Percentiles rank a stretch among this genome's conserved stretches.
Conservation (phyloP, 2,113 vertebrate genomes). For the rabbit (Oryctolagus cuniculus) region DNA sequence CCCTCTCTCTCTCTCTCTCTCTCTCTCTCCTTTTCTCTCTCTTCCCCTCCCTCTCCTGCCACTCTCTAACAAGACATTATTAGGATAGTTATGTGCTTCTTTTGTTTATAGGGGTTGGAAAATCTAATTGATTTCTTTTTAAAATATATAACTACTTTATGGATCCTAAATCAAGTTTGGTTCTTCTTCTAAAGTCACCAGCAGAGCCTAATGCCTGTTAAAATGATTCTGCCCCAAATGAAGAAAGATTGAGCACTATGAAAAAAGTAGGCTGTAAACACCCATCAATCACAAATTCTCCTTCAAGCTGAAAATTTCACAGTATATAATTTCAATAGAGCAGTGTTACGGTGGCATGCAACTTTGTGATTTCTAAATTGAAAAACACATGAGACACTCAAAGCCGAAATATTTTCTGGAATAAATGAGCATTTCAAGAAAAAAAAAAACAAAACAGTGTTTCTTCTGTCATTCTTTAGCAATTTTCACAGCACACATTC, state of each 20-base stretch:
- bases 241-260: constrained; percentile 44
- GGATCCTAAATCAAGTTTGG: background rate
- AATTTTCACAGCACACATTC: background rate
- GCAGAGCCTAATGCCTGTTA: background rate
- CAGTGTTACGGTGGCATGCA: constrained; percentile 15
- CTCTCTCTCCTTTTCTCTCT: background rate
- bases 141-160: background rate
- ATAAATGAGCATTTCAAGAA: constrained; percentile 37
- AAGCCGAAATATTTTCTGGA: constrained; percentile 36
- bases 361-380: constrained; percentile 55
- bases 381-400: background rate
- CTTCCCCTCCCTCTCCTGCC: background rate
- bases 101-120: background rate
- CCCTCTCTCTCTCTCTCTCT: background rate
- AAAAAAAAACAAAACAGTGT: background rate
- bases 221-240: constrained; percentile 5
- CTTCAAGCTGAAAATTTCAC: constrained; percentile 44
- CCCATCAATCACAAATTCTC: constrained; percentile 57
- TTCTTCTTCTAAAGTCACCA: constrained; percentile 9
- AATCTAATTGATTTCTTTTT: background rate
- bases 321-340: constrained; percentile 51
- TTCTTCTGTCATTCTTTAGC: background rate
- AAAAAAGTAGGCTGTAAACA: constrained; percentile 20
- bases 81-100: rapidly evolving
- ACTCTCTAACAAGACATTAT: background rate